Evolutionary conservation across 2,113 vertebrate species (phyloP), one percentile per base, ranked within the genome.

Genomic region (Heterotilapia buettikoferi): DNA sequence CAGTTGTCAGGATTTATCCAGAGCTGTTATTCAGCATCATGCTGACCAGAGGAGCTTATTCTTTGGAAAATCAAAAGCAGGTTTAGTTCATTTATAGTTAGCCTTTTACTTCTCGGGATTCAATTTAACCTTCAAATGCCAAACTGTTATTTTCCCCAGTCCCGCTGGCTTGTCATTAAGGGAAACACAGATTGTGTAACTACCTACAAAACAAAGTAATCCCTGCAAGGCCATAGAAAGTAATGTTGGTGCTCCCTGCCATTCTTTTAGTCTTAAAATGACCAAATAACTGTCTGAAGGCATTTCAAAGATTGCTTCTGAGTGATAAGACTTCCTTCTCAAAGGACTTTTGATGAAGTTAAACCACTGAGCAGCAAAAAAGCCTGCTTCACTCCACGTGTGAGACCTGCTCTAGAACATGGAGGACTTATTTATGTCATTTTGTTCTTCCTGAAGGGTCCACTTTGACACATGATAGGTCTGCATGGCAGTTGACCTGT

Each of bases 131-230:
- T 76, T 47, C 68, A 43, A 24, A 26, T 47, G 21, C 6, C 21
- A 73, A 45, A 45, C 5, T 73, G 40, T 47, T 47, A 29, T 76
- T 76, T 76, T 3, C 9, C 21, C 14, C 40, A 0, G 24, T 47
- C 24, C 40, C 0, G 16, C 0, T 45, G 24, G 21, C 24, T 76
- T 1, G 9, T 76, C 24, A 50, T 76, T 29, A 1, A 31, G 4
- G 43, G 71, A 50, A 47, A 47, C 68, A 29, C 14, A 76, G 40
- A 18, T 10, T 29, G 43, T 18, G 43, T 76, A 19, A 47, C 71
- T 29, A 19, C 4, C 38, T 43, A 2, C 38, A 43, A 43, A 71
- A 24, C 38, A 71, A 71, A 71, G 66, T 43, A 43, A 24, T 71
- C n/a, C 9, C 71, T 76, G 40, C 6, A 10, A 76, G 71, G 26